Evolutionary conservation across 2,113 vertebrate genomes (phyloP).

Genomic region (Cisticola juncidis): DNA sequence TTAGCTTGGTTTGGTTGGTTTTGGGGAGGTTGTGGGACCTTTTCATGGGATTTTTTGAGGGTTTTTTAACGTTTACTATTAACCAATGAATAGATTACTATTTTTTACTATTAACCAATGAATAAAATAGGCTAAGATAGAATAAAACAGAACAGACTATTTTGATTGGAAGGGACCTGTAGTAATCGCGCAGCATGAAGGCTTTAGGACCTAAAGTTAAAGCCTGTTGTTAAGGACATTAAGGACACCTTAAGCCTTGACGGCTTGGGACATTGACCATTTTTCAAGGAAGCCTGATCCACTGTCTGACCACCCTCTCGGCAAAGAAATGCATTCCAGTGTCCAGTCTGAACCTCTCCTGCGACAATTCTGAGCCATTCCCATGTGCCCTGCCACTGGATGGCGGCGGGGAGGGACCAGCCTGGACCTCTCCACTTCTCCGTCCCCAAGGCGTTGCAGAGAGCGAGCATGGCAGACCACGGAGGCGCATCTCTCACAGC

Average conservation of each 20-base stretch:
- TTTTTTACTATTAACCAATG: too few species aligned
- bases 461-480: too few species aligned
- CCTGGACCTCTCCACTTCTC: neutral
- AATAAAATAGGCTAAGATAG: too few species aligned
- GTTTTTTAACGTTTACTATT: neutral
- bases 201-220: neutral
- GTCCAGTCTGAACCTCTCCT: neutral
- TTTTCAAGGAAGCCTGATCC: neutral
- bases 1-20: neutral
- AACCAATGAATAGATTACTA: too few species aligned
- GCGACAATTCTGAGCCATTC: neutral
- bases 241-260: neutral
- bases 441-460: neutral
- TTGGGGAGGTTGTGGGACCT: neutral
- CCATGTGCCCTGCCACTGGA: too few species aligned
- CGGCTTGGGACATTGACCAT: neutral
- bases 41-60: neutral
- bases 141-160: neutral
- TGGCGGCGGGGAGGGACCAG: neutral
- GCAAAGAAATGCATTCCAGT: neutral
- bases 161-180: neutral
- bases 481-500: rapidly evolving
- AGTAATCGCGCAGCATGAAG: rapidly evolving
- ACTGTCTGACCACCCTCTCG: neutral
- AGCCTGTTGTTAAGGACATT: neutral